A percentile compares a stretch with the other conserved stretches of the same genome.
Conservation (phyloP, 2,888 invertebrate genomes). For the Lymantria monacha region DNA sequence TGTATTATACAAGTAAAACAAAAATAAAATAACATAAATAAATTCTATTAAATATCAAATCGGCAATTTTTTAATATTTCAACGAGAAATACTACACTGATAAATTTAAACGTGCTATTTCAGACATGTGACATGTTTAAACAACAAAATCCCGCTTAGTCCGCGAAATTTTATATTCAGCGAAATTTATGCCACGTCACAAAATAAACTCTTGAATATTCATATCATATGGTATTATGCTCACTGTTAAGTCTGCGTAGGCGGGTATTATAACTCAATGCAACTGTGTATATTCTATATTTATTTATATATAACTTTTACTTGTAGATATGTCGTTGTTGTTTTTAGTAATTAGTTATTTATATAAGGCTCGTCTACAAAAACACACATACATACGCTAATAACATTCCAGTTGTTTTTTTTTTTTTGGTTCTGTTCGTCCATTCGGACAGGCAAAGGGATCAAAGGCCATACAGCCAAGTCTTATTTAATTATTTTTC, state of each 20-base stretch:
- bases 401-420: too few relatives aligned
- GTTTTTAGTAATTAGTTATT: too few relatives aligned
- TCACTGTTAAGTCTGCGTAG: slow-evolving; percentile 18
- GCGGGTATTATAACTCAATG: slow-evolving; percentile 25
- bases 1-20: too few relatives aligned
- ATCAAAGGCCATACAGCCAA: too few relatives aligned
- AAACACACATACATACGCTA: too few relatives aligned
- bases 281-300: neutral
- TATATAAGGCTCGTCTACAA: too few relatives aligned
- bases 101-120: slow-evolving; percentile 5
- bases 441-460: too few relatives aligned
- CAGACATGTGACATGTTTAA: slow-evolving; percentile 24
- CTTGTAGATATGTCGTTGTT: neutral
- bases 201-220: slow-evolving; percentile 60
- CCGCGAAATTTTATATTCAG: slow-evolving; percentile 34
- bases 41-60: too few relatives aligned
- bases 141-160: slow-evolving; percentile 33
- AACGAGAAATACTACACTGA: slow-evolving; percentile 19
- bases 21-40: too few relatives aligned
- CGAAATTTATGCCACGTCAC: slow-evolving; percentile 64
- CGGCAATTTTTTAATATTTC: neutral
- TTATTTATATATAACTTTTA: neutral
- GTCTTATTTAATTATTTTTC: too few relatives aligned
- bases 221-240: slow-evolving; percentile 47
- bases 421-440: too few relatives aligned